Conservation (phyloP, 2,113 vertebrate species). For the Neotoma lepida region DNA sequence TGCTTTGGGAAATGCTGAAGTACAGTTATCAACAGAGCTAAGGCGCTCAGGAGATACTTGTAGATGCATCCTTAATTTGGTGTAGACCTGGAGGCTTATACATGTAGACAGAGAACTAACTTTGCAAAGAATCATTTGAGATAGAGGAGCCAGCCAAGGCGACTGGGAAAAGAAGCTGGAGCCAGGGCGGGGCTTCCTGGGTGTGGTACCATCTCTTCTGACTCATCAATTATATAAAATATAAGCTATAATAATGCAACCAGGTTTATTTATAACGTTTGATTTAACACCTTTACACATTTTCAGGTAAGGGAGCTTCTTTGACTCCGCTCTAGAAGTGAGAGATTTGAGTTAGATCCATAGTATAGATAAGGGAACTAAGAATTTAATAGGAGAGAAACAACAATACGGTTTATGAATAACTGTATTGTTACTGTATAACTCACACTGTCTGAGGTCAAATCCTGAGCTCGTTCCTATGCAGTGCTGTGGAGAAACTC, state of each 20-base stretch:
- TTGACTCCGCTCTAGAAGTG: background rate
- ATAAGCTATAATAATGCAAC: background rate
- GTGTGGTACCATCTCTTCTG: too few species aligned
- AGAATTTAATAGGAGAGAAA: background rate
- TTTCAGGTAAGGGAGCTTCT: background rate
- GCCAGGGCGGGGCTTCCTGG: background rate
- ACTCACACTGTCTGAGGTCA: background rate
- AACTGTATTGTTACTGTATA: too few species aligned
- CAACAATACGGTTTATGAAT: background rate
- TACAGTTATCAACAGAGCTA: background rate
- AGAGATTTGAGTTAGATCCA: too few species aligned
- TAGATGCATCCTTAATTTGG: background rate
- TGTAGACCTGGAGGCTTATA: background rate
- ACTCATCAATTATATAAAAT: background rate
- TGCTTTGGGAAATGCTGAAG: background rate
- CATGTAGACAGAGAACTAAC: background rate
- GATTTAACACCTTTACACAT: background rate
- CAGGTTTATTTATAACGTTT: background rate
- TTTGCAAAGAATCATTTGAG: background rate
- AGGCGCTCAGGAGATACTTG: background rate
- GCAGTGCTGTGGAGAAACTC: background rate
- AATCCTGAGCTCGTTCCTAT: background rate
- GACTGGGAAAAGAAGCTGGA: background rate
- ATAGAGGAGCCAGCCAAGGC: background rate
- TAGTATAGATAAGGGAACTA: background rate